A percentile compares a stretch with the other conserved stretches of the same genome.
phyloP scores from a whole-genome alignment of 2,797 vertebrate genomes.

The Sphenopsis melanotis region DNA sequence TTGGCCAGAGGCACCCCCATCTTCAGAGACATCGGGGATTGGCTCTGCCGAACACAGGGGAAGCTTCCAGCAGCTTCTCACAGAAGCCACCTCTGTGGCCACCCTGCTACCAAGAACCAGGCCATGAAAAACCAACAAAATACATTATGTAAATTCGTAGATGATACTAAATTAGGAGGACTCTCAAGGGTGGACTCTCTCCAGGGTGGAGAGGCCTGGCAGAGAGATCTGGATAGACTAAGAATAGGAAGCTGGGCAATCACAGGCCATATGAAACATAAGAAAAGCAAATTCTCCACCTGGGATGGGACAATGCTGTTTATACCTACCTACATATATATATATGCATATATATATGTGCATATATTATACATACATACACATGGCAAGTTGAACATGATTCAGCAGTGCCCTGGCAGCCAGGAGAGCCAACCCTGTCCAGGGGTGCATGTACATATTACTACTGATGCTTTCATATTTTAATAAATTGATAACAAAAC shows the following conservation, averaged over 20 bases:
- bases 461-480: not conserved
- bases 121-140: not conserved
- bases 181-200: not conserved
- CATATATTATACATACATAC: not conserved
- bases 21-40: fast-evolving
- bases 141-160: not conserved
- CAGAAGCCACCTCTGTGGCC: not conserved
- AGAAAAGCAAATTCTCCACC: not conserved
- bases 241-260: not conserved
- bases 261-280: fast-evolving
- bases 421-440: fast-evolving
- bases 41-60: not conserved
- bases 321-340: too few species aligned
- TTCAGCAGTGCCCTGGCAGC: not conserved
- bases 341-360: not conserved
- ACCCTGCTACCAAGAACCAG: not conserved
- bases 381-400: not conserved
- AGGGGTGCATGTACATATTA: not conserved
- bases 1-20: not conserved
- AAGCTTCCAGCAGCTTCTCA: not conserved
- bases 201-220: not conserved
- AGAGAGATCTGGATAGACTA: not conserved
- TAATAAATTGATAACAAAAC: not conserved
- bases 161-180: not conserved
- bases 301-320: not conserved